phyloP scores from a whole-genome alignment of 2,797 vertebrate genomes.

The Microchirus variegatus region DNA sequence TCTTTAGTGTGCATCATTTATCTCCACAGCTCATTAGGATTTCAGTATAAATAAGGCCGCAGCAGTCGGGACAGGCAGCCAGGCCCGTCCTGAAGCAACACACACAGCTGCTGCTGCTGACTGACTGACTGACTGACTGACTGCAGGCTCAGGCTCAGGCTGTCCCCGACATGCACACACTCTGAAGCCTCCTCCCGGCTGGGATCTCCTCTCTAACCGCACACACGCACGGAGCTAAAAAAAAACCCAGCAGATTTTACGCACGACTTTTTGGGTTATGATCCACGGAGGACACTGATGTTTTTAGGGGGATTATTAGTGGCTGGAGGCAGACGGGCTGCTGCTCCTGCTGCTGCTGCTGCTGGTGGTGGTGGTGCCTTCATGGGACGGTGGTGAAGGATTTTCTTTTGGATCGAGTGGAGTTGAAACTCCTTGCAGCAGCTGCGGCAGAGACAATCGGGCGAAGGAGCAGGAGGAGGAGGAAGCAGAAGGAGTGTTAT shows the following conservation, averaged over 20 bases:
- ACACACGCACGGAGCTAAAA: not conserved
- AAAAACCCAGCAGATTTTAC: not conserved
- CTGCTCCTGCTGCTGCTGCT: conserved; percentile 11
- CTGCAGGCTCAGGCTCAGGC: not conserved
- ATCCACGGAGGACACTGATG: conserved; percentile 29
- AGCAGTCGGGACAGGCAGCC: conserved; percentile 39
- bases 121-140: too few relatives aligned
- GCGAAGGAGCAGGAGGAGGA: not conserved
- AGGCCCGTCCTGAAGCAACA: conserved; percentile 28
- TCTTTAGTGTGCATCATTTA: conserved; percentile 17
- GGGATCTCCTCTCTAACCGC: conserved; percentile 20
- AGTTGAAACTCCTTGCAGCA: conserved; percentile 14
- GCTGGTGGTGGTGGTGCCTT: not conserved
- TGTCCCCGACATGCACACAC: conserved; percentile 32
- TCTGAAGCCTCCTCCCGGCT: conserved; percentile 22
- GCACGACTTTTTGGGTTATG: not conserved
- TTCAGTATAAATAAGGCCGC: conserved; percentile 59
- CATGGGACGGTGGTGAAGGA: conserved; percentile 55
- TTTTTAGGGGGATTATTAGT: conserved; percentile 21
- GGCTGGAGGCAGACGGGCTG: conserved; percentile 20
- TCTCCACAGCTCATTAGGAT: conserved; percentile 42
- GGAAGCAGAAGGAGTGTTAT: conserved; percentile 41
- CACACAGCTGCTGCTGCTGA: conserved; percentile 2
- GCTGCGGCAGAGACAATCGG: conserved; percentile 4
- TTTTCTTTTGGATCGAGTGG: not conserved